These are phyloP conservation scores for Dinomys branickii DNA, from an alignment of 2,113 vertebrate genomes.

Conservation along the genomic window DNA sequence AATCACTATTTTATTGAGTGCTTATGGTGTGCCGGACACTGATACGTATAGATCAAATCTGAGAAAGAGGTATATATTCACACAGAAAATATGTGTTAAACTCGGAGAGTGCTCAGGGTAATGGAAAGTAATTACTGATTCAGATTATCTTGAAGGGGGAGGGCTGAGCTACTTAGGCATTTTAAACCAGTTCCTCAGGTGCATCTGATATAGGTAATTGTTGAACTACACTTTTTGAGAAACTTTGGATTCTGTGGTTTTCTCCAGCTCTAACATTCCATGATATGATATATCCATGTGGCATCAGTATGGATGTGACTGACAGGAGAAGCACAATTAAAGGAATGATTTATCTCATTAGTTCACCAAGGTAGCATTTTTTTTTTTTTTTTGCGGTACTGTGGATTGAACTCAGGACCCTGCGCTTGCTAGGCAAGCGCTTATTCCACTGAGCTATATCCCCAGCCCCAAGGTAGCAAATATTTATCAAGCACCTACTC, in stretches of 20 bases:
- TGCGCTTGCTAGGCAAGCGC: no score
- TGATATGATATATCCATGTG: background rate
- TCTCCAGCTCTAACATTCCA: background rate
- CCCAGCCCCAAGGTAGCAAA: conserved; percentile 23
- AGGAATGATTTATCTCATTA: conserved; percentile 19
- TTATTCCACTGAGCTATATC: no score
- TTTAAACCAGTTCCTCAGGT: conserved; percentile 43
- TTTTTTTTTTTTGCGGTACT: no score
- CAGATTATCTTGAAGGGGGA: background rate
- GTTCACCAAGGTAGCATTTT: background rate
- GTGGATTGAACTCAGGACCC: no score
- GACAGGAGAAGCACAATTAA: background rate
- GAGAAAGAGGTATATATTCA: no score
- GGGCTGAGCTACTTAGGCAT: background rate
- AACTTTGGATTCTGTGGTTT: background rate
- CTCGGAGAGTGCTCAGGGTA: no score
- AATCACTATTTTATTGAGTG: conserved; percentile 23
- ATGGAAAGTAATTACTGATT: no score
- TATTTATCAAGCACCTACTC: conserved; percentile 24
- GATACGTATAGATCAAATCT: background rate
- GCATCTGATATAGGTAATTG: conserved; percentile 33
- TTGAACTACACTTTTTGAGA: conserved; percentile 14
- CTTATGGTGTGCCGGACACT: background rate
- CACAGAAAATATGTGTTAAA: no score
- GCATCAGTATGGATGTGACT: background rate